Evolutionary conservation across 2,113 vertebrate genomes (phyloP), one percentile per base, ranked within the genome.

Genomic region (Sebastes schlegelii): DNA sequence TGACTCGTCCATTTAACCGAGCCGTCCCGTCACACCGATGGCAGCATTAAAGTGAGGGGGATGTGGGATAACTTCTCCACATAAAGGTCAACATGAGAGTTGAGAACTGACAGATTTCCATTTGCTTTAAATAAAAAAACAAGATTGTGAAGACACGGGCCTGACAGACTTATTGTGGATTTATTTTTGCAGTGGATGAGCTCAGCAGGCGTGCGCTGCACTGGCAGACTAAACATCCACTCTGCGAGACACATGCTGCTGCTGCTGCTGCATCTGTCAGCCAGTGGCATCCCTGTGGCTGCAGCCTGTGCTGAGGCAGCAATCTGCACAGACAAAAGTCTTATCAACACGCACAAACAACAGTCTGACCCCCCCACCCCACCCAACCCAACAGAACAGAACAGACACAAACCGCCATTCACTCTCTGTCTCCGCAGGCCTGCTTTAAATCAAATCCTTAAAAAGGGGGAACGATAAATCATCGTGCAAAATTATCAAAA

Each of bases 271-370:
- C 76, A 79, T 91, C 90, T 90, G 90, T 86, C 90, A 72, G 91
- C 81, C 80, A 77, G 81, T 62, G 86, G 82, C 82, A 86, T 89
- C 85, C 83, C 87, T 76, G 70, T 77, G 79, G 88, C 89, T 72
- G 69, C 43, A 75, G 85, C 73, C 82, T 55, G 73, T 94, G 92
- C 92, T 93, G 91, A 94, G 79, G 74, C 91, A 92, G 93, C 92
- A 73, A 86, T 89, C 83, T 58, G 62, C 71, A 34, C 85, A 84
- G 83, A 92, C 86, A 91, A 91, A 92, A 88, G 89, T 91, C 91
- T 76, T 87, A 91, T 93, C 90, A 74, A 80, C 83, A 69, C 21
- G 23, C 68, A 68, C 90, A 90, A 83, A 91, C 79, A 89, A 88
- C 69, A 82, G 84, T 82, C 64, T 85, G 86, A 77, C 68, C 43